Percentiles rank a stretch among this genome's conserved stretches.
Evolutionary conservation across 2,888 invertebrate genomes (phyloP).

Genomic region (Leptinotarsa tumamoca): DNA sequence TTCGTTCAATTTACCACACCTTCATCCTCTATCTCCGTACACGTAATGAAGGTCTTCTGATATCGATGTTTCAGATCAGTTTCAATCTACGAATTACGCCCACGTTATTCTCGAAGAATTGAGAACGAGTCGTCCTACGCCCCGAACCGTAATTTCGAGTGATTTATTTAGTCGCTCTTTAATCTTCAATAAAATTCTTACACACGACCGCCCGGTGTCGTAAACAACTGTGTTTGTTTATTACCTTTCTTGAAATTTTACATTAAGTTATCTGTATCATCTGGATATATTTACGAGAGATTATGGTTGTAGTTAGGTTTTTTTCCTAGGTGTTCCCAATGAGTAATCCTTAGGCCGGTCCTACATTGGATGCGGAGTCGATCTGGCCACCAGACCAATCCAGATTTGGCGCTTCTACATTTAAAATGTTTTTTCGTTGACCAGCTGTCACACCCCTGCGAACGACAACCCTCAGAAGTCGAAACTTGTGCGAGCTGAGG

Average conservation of each 20-base stretch:
- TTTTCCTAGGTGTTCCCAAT: too few species aligned
- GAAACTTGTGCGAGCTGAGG: too few species aligned
- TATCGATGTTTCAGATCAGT: constrained; percentile 28
- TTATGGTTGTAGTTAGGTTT: too few species aligned
- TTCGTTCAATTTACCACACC: constrained; percentile 22
- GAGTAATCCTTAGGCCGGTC: too few species aligned
- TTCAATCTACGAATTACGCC: constrained; percentile 31
- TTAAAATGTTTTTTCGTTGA: too few species aligned
- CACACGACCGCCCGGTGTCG: constrained; percentile 1
- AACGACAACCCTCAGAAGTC: too few species aligned
- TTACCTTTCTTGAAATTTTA: background rate
- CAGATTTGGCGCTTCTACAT: too few species aligned
- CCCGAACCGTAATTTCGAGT: constrained; percentile 16
- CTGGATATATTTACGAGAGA: too few species aligned
- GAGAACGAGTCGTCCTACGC: constrained; percentile 27
- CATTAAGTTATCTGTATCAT: too few species aligned
- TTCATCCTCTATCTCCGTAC: constrained; percentile 5
- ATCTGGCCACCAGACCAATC: too few species aligned
- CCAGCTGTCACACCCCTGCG: too few species aligned
- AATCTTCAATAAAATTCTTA: background rate
- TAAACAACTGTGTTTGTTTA: background rate
- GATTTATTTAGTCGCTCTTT: constrained; percentile 25
- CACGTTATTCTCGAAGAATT: constrained; percentile 24
- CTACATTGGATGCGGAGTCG: too few species aligned
- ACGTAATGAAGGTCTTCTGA: constrained; percentile 10